Evolutionary conservation across 2,797 vertebrate species (phyloP).

Genomic region (Tiaroga cobitis): DNA sequence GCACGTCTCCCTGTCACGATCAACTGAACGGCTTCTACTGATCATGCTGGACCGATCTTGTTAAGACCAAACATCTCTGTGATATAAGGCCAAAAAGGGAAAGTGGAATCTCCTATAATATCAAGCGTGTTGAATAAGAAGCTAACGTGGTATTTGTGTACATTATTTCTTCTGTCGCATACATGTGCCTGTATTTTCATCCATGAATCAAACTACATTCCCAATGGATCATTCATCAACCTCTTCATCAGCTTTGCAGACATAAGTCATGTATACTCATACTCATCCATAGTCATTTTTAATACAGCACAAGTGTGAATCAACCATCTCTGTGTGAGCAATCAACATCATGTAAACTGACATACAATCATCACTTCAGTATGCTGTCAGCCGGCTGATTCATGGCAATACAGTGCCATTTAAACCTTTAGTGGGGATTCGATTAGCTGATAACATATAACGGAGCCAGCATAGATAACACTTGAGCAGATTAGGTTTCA

Average conservation of each 20-base stretch:
- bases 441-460: not conserved
- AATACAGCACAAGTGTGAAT: conserved; percentile 10
- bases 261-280: not conserved
- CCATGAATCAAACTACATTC: not conserved
- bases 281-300: not conserved
- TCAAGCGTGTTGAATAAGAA: not conserved
- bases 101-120: not conserved
- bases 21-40: conserved; percentile 17
- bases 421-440: not conserved
- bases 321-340: conserved; percentile 14
- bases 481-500: not conserved
- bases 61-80: conserved; percentile 27
- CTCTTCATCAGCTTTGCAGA: conserved; percentile 7
- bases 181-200: not conserved
- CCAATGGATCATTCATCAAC: not conserved
- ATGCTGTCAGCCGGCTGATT: not conserved
- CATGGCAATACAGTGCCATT: not conserved
- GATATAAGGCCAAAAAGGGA: not conserved
- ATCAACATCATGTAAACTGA: conserved; percentile 2
- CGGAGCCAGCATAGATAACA: not conserved
- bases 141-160: not conserved
- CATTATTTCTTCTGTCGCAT: not conserved
- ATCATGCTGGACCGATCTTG: conserved; percentile 35
- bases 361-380: conserved; percentile 6
- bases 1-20: conserved; percentile 27